Evolutionary conservation across 2,888 invertebrate species (phyloP).

Genomic region (Petrolisthes cinctipes): DNA sequence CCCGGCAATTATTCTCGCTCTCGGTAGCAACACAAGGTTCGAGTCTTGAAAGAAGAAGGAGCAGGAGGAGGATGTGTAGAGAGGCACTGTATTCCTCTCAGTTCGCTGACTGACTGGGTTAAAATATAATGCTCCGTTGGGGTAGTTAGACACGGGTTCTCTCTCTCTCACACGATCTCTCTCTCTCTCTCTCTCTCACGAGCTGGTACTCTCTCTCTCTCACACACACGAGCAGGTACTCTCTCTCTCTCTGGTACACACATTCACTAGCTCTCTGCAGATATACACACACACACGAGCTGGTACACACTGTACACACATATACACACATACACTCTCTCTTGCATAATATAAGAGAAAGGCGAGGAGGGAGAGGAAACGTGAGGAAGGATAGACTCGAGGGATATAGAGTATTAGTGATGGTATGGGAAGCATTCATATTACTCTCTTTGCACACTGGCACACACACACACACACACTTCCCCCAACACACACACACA

Average conservation of each 20-base stretch:
- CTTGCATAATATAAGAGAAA: not conserved
- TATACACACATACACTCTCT: slow-evolving; percentile 32
- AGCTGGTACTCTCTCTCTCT: not conserved
- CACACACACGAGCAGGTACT: not conserved
- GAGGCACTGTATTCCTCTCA: too few relatives aligned
- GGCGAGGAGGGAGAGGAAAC: not conserved
- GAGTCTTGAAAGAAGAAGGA: too few relatives aligned
- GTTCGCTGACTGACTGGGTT: too few relatives aligned
- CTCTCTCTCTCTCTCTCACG: not conserved
- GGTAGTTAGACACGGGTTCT: not conserved
- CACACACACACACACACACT: slow-evolving; percentile 14
- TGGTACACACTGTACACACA: slow-evolving; percentile 20
- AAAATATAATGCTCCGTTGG: not conserved
- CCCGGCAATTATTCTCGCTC: too few relatives aligned
- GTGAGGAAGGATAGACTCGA: not conserved
- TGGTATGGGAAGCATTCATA: not conserved
- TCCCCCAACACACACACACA: not conserved
- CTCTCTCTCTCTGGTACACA: not conserved
- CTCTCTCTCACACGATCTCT: not conserved
- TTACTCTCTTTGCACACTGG: not conserved
- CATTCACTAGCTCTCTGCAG: not conserved
- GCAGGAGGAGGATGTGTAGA: too few relatives aligned
- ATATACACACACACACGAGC: slow-evolving; percentile 24
- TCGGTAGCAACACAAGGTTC: too few relatives aligned
- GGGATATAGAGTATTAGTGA: not conserved